These are phyloP conservation scores for Cheilosia grossa DNA, from an alignment of 2,888 invertebrate genomes.

Conservation along the genomic window DNA sequence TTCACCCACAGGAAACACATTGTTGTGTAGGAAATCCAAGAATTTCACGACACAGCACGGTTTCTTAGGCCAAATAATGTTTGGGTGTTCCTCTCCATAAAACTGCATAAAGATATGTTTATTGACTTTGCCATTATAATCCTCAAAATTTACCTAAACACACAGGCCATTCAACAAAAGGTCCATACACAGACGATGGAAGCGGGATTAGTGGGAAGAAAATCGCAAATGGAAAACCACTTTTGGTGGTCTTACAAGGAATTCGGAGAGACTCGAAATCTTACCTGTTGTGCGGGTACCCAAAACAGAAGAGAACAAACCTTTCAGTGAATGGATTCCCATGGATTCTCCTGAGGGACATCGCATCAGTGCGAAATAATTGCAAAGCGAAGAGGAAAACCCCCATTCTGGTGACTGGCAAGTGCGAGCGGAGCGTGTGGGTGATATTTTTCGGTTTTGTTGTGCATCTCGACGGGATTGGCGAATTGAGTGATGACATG, in stretches of 20 bases:
- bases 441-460: conserved; percentile 34
- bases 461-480: conserved; percentile 25
- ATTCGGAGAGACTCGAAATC: conserved; percentile 8
- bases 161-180: conserved; percentile 27
- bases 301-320: conserved; percentile 58
- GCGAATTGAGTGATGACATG: conserved; percentile 70
- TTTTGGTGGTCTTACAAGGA: conserved; percentile 70
- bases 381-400: conserved; percentile 41
- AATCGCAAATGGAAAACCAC: conserved; percentile 64
- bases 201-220: conserved; percentile 50
- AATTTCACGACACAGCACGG: conserved; percentile 67
- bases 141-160: conserved; percentile 73
- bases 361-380: conserved; percentile 46
- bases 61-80: conserved; percentile 15
- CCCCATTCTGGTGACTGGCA: conserved; percentile 42
- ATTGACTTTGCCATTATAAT: conserved; percentile 69
- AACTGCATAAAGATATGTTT: conserved; percentile 65
- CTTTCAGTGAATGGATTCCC: conserved; percentile 54
- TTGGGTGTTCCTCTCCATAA: conserved; percentile 38
- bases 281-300: conserved; percentile 64
- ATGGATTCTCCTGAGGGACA: conserved; percentile 47
- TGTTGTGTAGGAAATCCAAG: conserved; percentile 49
- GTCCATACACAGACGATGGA: neutral
- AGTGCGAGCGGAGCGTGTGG: conserved; percentile 42
- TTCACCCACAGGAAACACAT: conserved; percentile 53